Evolutionary conservation across 2,888 invertebrate species (phyloP).

Genomic region (Thalpophila matura): DNA sequence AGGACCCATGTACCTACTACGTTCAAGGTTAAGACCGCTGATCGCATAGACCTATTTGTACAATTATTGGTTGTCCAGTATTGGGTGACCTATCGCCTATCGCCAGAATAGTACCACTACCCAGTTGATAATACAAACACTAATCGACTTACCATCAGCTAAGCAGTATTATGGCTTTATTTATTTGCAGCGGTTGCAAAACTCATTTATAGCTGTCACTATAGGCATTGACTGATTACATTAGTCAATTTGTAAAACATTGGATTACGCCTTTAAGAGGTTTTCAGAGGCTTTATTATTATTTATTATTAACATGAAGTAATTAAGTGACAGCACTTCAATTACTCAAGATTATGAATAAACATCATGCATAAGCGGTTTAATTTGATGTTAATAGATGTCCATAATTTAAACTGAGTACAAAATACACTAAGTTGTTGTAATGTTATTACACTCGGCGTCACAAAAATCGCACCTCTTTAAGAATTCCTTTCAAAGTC

Average conservation of each 20-base stretch:
- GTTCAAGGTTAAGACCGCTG: constrained; percentile 9
- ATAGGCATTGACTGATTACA: not conserved
- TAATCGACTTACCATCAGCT: not conserved
- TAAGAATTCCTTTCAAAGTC: too few species aligned
- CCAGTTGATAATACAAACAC: not conserved
- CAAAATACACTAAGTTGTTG: not conserved
- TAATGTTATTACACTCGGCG: too few species aligned
- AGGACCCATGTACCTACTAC: not conserved
- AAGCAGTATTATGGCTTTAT: not conserved
- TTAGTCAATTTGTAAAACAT: not conserved
- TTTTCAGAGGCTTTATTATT: not conserved
- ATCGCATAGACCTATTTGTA: not conserved
- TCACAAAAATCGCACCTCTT: too few species aligned
- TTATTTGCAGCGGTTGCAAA: constrained; percentile 1
- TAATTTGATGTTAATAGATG: constrained; percentile 10
- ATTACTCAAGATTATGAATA: constrained; percentile 9
- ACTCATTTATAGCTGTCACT: constrained; percentile 1
- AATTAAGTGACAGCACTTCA: not conserved
- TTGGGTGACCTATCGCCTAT: not conserved
- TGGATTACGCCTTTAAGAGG: not conserved
- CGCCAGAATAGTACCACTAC: not conserved
- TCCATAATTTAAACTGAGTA: not conserved
- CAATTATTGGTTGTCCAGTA: too few species aligned
- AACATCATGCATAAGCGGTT: not conserved
- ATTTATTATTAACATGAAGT: not conserved